Conservation (phyloP, 2,797 vertebrate genomes). For the Varecia variegata region DNA sequence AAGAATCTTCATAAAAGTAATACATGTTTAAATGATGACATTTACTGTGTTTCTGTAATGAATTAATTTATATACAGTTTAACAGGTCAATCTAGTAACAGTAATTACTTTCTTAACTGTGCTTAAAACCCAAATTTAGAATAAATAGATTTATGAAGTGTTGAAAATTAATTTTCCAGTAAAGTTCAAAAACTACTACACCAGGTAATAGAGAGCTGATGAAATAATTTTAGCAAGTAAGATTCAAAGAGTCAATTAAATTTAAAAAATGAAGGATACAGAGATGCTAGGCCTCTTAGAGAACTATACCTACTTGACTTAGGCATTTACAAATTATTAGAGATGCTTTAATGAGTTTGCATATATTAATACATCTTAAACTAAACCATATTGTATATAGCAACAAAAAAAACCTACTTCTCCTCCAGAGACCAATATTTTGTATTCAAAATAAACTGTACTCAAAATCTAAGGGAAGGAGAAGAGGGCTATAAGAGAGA, state of each 20-base stretch:
- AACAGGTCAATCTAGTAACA: constrained; percentile 20
- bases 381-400: neutral
- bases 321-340: neutral
- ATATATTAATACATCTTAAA: neutral
- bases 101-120: constrained; percentile 45
- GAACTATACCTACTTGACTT: neutral
- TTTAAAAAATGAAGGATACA: neutral
- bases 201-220: neutral
- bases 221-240: constrained; percentile 29
- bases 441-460: neutral
- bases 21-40: neutral
- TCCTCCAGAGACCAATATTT: neutral
- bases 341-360: too few relatives aligned
- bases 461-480: neutral
- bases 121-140: constrained; percentile 38
- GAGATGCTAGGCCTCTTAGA: neutral
- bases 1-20: neutral
- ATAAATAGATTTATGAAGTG: constrained; percentile 27
- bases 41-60: neutral
- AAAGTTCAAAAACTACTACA: constrained; percentile 5
- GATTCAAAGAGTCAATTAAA: neutral
- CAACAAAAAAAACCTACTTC: neutral
- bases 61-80: neutral
- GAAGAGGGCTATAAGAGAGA: neutral
- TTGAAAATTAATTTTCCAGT: constrained; percentile 57